Conservation (phyloP, 2,113 vertebrate genomes). For the Oceanodroma tethys region DNA sequence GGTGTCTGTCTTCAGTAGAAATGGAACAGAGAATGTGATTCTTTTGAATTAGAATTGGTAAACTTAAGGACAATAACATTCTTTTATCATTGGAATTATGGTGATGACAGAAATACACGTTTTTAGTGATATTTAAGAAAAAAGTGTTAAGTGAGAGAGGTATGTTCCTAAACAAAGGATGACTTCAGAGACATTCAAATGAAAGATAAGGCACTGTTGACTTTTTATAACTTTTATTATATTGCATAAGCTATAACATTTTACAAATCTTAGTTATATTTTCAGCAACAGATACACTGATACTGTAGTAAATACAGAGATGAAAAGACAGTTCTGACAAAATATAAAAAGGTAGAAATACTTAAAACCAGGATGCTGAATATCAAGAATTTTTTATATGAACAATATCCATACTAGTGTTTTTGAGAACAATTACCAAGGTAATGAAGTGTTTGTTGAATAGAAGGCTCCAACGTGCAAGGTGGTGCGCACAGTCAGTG, state of each 20-base stretch:
- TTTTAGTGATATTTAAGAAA: not conserved
- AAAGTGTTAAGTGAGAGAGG: not conserved
- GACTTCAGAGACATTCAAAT: not conserved
- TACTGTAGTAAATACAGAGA: constrained; percentile 65
- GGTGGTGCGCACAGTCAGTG: not conserved
- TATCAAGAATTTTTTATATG: constrained; percentile 15
- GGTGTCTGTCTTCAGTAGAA: not conserved
- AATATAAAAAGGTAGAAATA: constrained; percentile 73
- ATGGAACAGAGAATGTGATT: not conserved
- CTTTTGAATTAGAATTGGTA: not conserved
- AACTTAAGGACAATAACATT: not conserved
- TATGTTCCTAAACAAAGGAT: not conserved
- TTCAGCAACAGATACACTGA: constrained; percentile 67
- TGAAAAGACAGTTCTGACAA: constrained; percentile 60
- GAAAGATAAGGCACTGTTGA: not conserved
- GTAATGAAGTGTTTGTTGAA: not conserved
- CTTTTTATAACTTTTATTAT: constrained; percentile 67
- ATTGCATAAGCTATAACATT: constrained; percentile 67
- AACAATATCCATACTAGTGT: not conserved
- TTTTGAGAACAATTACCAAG: constrained; percentile 15
- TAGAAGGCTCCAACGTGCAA: not conserved
- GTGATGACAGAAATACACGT: not conserved
- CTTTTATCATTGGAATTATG: not conserved
- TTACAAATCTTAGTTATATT: constrained; percentile 71
- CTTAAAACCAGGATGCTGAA: constrained; percentile 37